Evolutionary conservation across 2,113 vertebrate genomes (phyloP).

Genomic region (Pleuronectes platessa): DNA sequence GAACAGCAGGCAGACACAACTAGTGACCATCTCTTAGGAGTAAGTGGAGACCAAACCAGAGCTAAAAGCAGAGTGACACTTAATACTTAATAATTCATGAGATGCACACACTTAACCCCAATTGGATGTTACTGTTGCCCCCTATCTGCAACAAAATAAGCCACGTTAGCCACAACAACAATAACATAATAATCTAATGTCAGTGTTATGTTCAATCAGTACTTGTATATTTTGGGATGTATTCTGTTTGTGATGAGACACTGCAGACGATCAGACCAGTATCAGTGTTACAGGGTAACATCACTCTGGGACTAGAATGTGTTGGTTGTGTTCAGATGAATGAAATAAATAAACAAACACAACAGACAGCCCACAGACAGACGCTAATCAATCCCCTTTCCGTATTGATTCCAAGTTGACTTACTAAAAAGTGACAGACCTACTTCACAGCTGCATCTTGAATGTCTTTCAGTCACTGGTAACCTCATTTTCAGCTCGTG

Average conservation of each 20-base stretch:
- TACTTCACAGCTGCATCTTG: conserved; percentile 15
- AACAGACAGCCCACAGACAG: background rate
- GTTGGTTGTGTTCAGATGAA: background rate
- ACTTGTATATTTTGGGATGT: background rate
- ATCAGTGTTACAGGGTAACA: background rate
- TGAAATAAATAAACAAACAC: background rate
- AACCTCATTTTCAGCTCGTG: conserved; percentile 17
- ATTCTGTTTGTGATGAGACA: background rate
- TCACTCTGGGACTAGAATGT: background rate
- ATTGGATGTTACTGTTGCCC: background rate
- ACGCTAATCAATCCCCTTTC: background rate
- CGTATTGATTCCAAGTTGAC: background rate
- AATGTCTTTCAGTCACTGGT: conserved; percentile 32
- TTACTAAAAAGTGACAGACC: conserved; percentile 12
- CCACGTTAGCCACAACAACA: background rate
- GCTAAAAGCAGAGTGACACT: background rate
- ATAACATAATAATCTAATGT: background rate
- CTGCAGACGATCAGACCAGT: too few relatives aligned
- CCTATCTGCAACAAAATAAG: background rate
- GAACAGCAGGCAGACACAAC: too few relatives aligned
- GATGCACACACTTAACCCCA: too few relatives aligned
- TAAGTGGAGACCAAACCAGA: too few relatives aligned
- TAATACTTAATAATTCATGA: too few relatives aligned
- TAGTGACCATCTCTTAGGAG: too few relatives aligned
- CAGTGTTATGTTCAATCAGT: background rate